Conservation (phyloP, 2,888 invertebrate species). For the Onthophagus sagittarius region DNA sequence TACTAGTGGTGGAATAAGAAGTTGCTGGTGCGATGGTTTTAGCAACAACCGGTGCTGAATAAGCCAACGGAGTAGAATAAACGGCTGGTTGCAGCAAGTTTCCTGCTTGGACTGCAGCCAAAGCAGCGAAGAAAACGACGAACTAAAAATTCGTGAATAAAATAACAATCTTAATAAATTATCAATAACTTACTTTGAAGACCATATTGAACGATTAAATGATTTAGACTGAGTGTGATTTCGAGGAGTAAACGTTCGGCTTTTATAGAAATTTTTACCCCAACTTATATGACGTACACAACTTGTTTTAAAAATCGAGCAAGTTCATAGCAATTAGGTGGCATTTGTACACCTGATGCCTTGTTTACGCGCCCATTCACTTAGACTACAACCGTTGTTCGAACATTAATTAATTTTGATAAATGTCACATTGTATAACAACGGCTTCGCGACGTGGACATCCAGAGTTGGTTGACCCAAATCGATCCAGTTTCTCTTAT, state of each 20-base stretch:
- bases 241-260: not conserved
- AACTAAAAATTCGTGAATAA: not conserved
- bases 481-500: not conserved
- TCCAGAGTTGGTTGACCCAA: not conserved
- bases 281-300: not conserved
- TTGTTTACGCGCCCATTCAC: not conserved
- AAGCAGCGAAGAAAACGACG: constrained; percentile 10
- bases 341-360: not conserved
- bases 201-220: not conserved
- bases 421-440: not conserved
- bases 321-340: not conserved
- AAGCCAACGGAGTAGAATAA: not conserved
- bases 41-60: constrained; percentile 1
- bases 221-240: constrained; percentile 3
- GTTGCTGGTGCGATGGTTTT: constrained; percentile 11
- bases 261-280: constrained; percentile 8
- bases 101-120: constrained; percentile 19
- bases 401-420: not conserved
- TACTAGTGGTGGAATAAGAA: constrained; percentile 13
- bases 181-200: constrained; percentile 1
- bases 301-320: not conserved
- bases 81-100: constrained; percentile 11
- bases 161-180: not conserved
- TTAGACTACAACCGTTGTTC: not conserved
- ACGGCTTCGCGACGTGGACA: not conserved